These are phyloP conservation scores for Fopius arisanus DNA, from an alignment of 1,140 invertebrate species.

Conservation along the genomic window DNA sequence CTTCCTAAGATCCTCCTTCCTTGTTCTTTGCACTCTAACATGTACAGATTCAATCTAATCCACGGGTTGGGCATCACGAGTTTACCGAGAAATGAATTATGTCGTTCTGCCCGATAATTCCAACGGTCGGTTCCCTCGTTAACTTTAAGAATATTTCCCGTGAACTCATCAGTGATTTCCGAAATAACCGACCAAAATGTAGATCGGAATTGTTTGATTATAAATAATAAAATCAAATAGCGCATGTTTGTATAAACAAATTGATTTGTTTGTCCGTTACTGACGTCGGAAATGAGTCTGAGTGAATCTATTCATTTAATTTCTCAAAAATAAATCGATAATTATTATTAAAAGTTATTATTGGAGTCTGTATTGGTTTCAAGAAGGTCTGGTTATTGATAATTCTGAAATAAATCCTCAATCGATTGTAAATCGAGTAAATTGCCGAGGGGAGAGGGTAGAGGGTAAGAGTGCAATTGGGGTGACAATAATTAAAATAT, in stretches of 20 bases:
- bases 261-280: not conserved
- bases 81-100: conserved; percentile 32
- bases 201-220: not conserved
- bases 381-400: too few species aligned
- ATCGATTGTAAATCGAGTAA: too few species aligned
- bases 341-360: too few species aligned
- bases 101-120: conserved; percentile 31
- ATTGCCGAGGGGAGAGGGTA: not conserved
- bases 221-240: not conserved
- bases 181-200: not conserved
- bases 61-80: not conserved
- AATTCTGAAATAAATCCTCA: too few species aligned
- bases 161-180: conserved; percentile 23
- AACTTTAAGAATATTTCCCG: conserved; percentile 8
- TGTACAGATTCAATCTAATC: not conserved
- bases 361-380: too few species aligned
- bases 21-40: not conserved
- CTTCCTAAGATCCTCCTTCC: not conserved
- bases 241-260: not conserved
- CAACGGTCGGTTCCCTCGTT: conserved; percentile 2
- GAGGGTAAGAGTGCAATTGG: conserved; percentile 20
- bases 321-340: too few species aligned
- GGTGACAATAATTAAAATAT: conserved; percentile 64
- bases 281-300: not conserved
- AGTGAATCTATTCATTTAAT: too few species aligned